These are phyloP conservation scores for Acanthurus lineatus DNA, from an alignment of 2,797 vertebrate species.

Conservation along the genomic window DNA sequence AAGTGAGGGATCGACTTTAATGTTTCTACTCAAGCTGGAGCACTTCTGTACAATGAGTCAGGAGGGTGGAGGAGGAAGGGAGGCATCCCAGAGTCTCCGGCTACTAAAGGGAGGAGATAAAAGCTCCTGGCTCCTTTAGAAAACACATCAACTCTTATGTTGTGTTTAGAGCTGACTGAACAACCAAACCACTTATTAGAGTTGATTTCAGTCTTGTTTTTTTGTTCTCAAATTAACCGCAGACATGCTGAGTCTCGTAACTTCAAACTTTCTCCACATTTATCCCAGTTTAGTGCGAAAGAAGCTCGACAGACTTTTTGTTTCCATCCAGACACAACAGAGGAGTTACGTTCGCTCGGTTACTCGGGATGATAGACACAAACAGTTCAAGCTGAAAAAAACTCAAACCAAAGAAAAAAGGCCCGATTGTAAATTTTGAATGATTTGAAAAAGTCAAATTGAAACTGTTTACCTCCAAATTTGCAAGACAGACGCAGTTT, in stretches of 20 bases:
- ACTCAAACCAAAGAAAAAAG: too few species aligned
- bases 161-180: not conserved
- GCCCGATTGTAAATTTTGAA: too few species aligned
- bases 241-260: not conserved
- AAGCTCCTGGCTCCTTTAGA: not conserved
- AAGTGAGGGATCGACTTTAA: constrained; percentile 34
- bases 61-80: constrained; percentile 30
- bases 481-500: not conserved
- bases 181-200: not conserved
- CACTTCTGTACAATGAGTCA: constrained; percentile 31
- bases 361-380: too few species aligned
- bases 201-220: not conserved
- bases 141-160: not conserved
- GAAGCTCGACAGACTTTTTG: too few species aligned
- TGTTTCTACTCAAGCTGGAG: constrained; percentile 36
- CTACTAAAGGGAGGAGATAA: constrained; percentile 20
- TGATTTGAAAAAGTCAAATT: too few species aligned
- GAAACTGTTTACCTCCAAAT: too few species aligned
- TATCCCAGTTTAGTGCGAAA: too few species aligned
- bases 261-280: too few species aligned
- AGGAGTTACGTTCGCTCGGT: too few species aligned
- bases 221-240: not conserved
- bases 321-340: too few species aligned
- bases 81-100: constrained; percentile 13
- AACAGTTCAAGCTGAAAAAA: too few species aligned